Evolutionary conservation across 2,888 invertebrate genomes (phyloP).

Genomic region (Andrena flavipes): DNA sequence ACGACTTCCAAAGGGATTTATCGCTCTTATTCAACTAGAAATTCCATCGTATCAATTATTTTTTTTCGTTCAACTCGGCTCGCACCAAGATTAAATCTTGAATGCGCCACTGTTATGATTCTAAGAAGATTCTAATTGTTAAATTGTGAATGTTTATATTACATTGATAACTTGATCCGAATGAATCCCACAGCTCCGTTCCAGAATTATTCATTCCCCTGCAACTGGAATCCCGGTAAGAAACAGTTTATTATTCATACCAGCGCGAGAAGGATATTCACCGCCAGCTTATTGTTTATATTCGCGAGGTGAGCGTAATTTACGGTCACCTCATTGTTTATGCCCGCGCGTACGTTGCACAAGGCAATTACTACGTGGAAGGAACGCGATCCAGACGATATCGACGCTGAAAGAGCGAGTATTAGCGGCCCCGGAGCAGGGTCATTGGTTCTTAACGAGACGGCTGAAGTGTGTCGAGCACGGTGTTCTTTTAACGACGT

Average conservation of each 20-base stretch:
- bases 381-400: slow-evolving; percentile 3
- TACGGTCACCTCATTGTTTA: slow-evolving; percentile 24
- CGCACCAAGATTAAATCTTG: too few relatives aligned
- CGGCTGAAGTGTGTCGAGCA: slow-evolving; percentile 19
- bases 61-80: too few relatives aligned
- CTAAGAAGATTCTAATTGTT: too few relatives aligned
- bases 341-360: slow-evolving; percentile 5
- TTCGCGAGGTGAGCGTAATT: slow-evolving; percentile 7
- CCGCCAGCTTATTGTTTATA: slow-evolving; percentile 25
- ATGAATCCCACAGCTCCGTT: neutral
- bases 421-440: neutral
- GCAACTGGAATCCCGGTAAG: slow-evolving; percentile 10
- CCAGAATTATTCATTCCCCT: neutral
- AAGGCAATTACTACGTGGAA: slow-evolving; percentile 12
- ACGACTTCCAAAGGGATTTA: too few relatives aligned
- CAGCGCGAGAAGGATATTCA: slow-evolving; percentile 24
- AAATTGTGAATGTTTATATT: too few relatives aligned
- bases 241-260: slow-evolving; percentile 28
- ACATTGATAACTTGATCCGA: too few relatives aligned
- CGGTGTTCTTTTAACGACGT: slow-evolving; percentile 48
- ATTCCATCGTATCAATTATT: too few relatives aligned
- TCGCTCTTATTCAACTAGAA: too few relatives aligned
- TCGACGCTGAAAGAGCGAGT: slow-evolving; percentile 26
- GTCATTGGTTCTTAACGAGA: slow-evolving; percentile 50
- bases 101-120: too few relatives aligned